Evolutionary conservation across 1,140 invertebrate species (phyloP).

Genomic region (Brachionus koreanus): DNA sequence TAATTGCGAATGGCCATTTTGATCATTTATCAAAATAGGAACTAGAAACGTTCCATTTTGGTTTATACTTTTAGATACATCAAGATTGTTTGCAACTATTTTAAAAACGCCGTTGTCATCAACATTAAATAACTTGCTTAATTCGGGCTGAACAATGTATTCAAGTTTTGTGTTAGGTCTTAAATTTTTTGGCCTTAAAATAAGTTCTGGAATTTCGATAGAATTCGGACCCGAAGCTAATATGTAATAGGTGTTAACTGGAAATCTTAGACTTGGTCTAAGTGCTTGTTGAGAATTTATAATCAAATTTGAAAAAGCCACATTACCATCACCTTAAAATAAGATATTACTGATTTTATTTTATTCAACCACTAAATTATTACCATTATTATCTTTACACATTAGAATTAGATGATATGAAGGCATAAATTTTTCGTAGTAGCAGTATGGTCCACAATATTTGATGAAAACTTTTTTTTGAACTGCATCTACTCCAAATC

Average conservation of each 20-base stretch:
- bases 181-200: neutral
- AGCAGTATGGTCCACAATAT: neutral
- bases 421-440: neutral
- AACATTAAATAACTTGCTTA: neutral
- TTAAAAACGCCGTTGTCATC: neutral
- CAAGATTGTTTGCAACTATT: neutral
- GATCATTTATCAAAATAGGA: neutral
- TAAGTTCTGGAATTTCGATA: conserved; percentile 16
- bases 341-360: neutral
- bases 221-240: neutral
- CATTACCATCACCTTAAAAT: neutral
- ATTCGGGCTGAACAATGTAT: neutral
- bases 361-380: neutral
- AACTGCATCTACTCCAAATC: neutral
- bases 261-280: neutral
- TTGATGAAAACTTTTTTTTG: conserved; percentile 10
- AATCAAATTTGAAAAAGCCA: neutral
- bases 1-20: neutral
- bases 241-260: neutral
- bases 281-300: neutral
- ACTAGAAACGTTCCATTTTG: neutral
- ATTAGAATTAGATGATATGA: neutral
- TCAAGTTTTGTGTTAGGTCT: neutral
- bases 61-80: neutral
- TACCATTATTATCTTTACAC: conserved; percentile 19